Conservation (phyloP, 1,140 invertebrate species). For the Drosophila eugracilis region DNA sequence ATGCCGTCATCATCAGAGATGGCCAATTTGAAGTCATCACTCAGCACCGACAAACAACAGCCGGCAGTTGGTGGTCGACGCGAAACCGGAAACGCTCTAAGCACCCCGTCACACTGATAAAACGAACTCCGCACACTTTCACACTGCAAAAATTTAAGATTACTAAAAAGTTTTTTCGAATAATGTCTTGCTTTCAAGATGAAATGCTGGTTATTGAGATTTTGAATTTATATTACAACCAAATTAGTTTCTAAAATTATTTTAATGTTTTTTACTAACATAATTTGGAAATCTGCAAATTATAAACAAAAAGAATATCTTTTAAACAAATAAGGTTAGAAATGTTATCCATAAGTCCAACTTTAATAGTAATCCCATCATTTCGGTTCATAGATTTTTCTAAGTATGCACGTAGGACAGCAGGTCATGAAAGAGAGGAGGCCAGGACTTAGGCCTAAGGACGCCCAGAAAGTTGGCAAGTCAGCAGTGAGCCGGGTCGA, state of each 20-base stretch:
- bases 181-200: too few species aligned
- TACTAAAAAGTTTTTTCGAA: too few species aligned
- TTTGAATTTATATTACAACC: too few species aligned
- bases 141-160: conserved; percentile 13
- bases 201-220: too few species aligned
- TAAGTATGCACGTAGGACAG: not conserved
- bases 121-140: conserved; percentile 23
- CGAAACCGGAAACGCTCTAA: conserved; percentile 37
- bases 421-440: not conserved
- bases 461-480: conserved; percentile 64
- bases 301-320: too few species aligned
- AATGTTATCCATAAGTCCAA: too few species aligned
- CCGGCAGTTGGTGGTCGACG: conserved; percentile 33
- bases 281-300: too few species aligned
- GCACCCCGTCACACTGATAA: conserved; percentile 37
- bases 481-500: conserved; percentile 59
- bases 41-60: conserved; percentile 75
- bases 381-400: not conserved
- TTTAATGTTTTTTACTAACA: too few species aligned
- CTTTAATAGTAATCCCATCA: too few species aligned
- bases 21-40: conserved; percentile 81
- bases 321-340: too few species aligned
- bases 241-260: too few species aligned
- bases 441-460: conserved; percentile 1
- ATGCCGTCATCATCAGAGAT: conserved; percentile 63